Evolutionary conservation across 2,888 invertebrate species (phyloP).

Genomic region (Tortricodes alternella): DNA sequence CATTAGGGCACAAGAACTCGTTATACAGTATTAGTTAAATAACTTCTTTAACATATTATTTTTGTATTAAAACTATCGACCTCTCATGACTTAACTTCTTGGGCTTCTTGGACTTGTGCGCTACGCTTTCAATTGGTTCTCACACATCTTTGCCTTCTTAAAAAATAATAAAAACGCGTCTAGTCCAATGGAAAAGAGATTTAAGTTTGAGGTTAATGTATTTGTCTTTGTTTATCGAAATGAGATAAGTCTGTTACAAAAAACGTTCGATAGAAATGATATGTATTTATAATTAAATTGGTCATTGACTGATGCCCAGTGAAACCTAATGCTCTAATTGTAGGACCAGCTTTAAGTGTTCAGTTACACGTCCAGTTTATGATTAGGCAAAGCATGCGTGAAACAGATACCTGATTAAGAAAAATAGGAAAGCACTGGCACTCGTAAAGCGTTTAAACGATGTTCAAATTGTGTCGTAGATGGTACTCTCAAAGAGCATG

Average conservation of each 20-base stretch:
- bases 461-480: background rate
- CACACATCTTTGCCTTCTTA: constrained; percentile 80
- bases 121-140: constrained; percentile 69
- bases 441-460: constrained; percentile 1
- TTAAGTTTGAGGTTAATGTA: constrained; percentile 74
- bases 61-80: constrained; percentile 63
- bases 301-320: constrained; percentile 53
- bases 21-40: constrained; percentile 74
- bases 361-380: constrained; percentile 78
- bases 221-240: constrained; percentile 55
- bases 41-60: constrained; percentile 58
- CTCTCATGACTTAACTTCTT: constrained; percentile 50
- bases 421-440: constrained; percentile 27
- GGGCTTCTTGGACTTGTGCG: constrained; percentile 51
- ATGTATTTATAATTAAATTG: constrained; percentile 50
- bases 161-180: constrained; percentile 77
- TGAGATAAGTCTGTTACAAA: constrained; percentile 49
- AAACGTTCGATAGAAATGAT: constrained; percentile 55
- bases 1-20: constrained; percentile 67
- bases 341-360: constrained; percentile 77
- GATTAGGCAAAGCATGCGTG: constrained; percentile 78
- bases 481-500: constrained; percentile 20
- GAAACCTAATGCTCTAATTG: constrained; percentile 51
- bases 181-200: constrained; percentile 82
- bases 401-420: constrained; percentile 66